A percentile compares a stretch with the other conserved stretches of the same genome.
These are phyloP conservation scores for Phthorimaea operculella DNA, from an alignment of 1,140 invertebrate genomes.

Conservation along the genomic window DNA sequence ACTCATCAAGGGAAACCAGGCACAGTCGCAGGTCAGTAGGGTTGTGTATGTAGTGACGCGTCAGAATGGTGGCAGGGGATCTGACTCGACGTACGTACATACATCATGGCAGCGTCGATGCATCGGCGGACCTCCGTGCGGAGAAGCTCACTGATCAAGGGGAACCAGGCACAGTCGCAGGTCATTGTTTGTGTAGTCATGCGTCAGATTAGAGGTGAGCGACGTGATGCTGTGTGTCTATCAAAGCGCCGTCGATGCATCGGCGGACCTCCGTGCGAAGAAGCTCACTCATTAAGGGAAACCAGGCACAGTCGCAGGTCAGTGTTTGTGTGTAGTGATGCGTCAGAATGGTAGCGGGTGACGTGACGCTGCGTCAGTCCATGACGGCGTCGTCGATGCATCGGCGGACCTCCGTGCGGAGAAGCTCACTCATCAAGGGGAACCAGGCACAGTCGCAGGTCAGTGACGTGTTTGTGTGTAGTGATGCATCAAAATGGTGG, in stretches of 20 bases:
- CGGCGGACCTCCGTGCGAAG: conserved; percentile 56
- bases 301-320: conserved; percentile 50
- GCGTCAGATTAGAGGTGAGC: conserved; percentile 52
- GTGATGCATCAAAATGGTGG: conserved; percentile 51
- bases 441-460: conserved; percentile 50
- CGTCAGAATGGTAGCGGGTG: conserved; percentile 55
- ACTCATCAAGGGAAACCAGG: conserved; percentile 53
- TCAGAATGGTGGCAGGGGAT: conserved; percentile 58
- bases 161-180: conserved; percentile 48
- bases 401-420: conserved; percentile 53
- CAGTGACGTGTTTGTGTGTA: no score
- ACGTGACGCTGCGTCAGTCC: conserved; percentile 63
- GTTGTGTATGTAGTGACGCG: conserved; percentile 11
- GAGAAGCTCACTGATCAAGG: conserved; percentile 58
- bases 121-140: conserved; percentile 57
- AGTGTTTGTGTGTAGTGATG: conserved; percentile 7
- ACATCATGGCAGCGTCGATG: conserved; percentile 63
- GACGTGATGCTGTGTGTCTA: conserved; percentile 65
- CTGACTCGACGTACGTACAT: conserved; percentile 63
- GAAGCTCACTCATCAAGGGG: conserved; percentile 58
- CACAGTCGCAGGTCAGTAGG: conserved; percentile 39
- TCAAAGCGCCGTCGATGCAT: conserved; percentile 63
- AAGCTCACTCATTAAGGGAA: conserved; percentile 56
- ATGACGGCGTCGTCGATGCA: conserved; percentile 64
- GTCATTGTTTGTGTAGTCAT: conserved; percentile 12